Conservation (phyloP, 2,888 invertebrate species). For the Drosophila colorata region DNA sequence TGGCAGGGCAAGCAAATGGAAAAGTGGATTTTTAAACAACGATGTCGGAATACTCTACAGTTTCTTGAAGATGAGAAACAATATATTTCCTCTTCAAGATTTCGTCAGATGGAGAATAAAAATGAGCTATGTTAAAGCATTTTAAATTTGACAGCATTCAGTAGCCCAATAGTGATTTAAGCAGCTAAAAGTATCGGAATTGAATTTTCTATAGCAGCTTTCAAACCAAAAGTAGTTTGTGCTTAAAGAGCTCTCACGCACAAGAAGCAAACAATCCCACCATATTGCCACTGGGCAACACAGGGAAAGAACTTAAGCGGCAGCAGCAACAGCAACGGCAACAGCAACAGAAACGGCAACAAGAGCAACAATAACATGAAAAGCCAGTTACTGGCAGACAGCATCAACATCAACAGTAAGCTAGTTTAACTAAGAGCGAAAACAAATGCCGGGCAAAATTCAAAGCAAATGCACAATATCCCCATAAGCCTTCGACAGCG, state of each 20-base stretch:
- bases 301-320: constrained; percentile 43
- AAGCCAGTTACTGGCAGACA: constrained; percentile 50
- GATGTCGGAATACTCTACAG: constrained; percentile 37
- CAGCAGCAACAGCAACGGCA: constrained; percentile 27
- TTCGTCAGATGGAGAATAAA: neutral
- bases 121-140: neutral
- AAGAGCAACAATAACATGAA: constrained; percentile 33
- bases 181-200: neutral
- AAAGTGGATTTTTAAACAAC: constrained; percentile 4
- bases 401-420: constrained; percentile 65
- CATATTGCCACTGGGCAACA: constrained; percentile 37
- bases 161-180: neutral
- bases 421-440: constrained; percentile 72
- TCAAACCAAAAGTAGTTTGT: neutral
- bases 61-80: constrained; percentile 2
- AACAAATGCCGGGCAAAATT: constrained; percentile 69
- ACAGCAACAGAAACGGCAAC: constrained; percentile 19
- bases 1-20: constrained; percentile 17
- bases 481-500: constrained; percentile 78
- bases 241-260: constrained; percentile 37
- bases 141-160: neutral
- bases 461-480: constrained; percentile 76
- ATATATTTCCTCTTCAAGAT: neutral
- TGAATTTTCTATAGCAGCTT: neutral
- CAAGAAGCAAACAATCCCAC: constrained; percentile 48